A percentile compares a stretch with the other conserved stretches of the same genome.
These are phyloP conservation scores for Hypomecis atomaria DNA, from an alignment of 2,888 invertebrate species.

Conservation along the genomic window DNA sequence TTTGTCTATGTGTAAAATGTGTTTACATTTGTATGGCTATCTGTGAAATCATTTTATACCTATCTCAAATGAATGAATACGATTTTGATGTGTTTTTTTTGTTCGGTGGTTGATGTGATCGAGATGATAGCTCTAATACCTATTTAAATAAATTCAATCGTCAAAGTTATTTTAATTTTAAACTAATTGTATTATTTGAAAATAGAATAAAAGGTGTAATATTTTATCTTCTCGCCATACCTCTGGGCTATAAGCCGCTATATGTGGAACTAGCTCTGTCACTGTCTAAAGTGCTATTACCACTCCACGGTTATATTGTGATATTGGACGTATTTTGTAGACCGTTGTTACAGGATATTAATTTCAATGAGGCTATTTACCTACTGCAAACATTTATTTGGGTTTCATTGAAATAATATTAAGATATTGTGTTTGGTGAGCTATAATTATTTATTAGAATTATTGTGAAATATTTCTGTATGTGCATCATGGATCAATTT, in stretches of 20 bases:
- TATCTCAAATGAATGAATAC: no score
- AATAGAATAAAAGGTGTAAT: no score
- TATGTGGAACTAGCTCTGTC: not conserved
- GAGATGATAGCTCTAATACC: no score
- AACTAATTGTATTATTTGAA: no score
- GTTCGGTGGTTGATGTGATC: no score
- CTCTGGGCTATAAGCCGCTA: not conserved
- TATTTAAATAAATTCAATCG: no score
- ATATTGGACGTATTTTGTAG: conserved; percentile 52
- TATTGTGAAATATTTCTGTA: no score
- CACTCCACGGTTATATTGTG: conserved; percentile 9
- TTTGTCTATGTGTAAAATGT: no score
- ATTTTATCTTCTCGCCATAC: not conserved
- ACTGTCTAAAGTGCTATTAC: conserved; percentile 5
- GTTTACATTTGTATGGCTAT: no score
- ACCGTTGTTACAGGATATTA: conserved; percentile 64
- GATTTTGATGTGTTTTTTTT: no score
- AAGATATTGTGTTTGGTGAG: conserved; percentile 4
- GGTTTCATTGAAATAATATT: conserved; percentile 35
- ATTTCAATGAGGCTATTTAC: conserved; percentile 52
- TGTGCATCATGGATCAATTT: not conserved
- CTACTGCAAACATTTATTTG: conserved; percentile 39
- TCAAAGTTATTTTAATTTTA: no score
- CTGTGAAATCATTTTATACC: no score
- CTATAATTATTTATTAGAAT: not conserved